Evolutionary conservation across 2,113 vertebrate species (phyloP), one percentile per base, ranked within the genome.

Genomic region (Saccopteryx bilineata): DNA sequence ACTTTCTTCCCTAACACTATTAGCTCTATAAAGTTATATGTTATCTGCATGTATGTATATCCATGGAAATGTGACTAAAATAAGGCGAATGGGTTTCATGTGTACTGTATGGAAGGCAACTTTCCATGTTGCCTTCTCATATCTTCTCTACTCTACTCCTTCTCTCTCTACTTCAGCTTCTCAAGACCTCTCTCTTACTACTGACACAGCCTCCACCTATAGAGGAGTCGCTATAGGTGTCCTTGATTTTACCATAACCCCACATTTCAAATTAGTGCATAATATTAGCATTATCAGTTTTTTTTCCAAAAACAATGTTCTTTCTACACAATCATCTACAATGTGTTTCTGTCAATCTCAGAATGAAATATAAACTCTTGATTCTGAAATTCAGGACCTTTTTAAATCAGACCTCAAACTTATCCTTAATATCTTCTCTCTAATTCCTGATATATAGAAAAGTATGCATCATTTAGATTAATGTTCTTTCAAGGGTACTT

Each of bases 361-460:
- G 17, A 92, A 63, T 63, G 58, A 78, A 92, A 79, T 72, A 81
- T 61, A 94, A 66, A 0, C 17, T 91, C 28, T 65, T 91, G 54
- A 10, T 65, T 88, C 18, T 63, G 11, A 76, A 91, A 91, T 56
- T 83, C 46, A 72, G 81, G n/a, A 71, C 8, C 17, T 69, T 2
- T 91, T 86, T 71, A 71, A 56, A 75, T 56, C 54, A 94, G n/a
- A 63, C 19, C 28, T 74, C 60, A 75, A 61, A 48, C 3, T 46
- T 82, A 60, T 28, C 24, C n/a, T 83, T 91, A 82, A 63, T 87
- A 63, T 26, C 9, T 66, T 74, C 13, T 21, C 56, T 71, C 50
- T 78, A 72, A 87, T 84, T 52, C 19, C 26, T 85, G 39, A 80
- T 63, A 18, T 52, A 48, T 33, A 68, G 26, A 90, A 93, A 90